Evolutionary conservation across 2,113 vertebrate genomes (phyloP).

Genomic region (Pyxicephalus adspersus): DNA sequence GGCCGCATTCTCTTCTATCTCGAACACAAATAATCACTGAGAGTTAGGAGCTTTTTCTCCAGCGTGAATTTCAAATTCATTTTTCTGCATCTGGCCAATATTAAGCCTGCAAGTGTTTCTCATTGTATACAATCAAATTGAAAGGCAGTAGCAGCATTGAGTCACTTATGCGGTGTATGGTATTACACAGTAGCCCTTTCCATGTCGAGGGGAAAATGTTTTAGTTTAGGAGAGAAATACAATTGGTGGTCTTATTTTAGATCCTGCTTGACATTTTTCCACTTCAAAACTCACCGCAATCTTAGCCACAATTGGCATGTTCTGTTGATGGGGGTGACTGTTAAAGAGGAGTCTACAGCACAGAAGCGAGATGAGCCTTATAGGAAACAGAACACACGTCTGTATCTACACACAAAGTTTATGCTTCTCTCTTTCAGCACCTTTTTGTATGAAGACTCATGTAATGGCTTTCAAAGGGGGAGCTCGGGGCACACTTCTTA

Average conservation of each 20-base stretch:
- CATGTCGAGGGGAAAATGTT: constrained; percentile 41
- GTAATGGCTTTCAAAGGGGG: no score
- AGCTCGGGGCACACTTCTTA: no score
- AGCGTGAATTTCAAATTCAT: constrained; percentile 9
- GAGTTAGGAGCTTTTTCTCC: neutral
- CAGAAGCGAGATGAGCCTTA: constrained; percentile 23
- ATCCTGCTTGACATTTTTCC: constrained; percentile 52
- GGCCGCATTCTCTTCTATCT: constrained; percentile 26
- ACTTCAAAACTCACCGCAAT: constrained; percentile 56
- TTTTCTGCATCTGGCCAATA: constrained; percentile 47
- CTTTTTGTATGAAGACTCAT: no score
- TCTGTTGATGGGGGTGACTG: constrained; percentile 34
- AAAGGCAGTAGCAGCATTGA: constrained; percentile 36
- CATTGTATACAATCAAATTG: constrained; percentile 51
- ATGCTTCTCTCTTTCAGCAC: no score
- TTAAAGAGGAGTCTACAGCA: neutral
- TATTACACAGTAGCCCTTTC: constrained; percentile 51
- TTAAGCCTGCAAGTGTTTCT: constrained; percentile 47
- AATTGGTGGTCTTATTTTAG: constrained; percentile 53
- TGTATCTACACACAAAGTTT: no score
- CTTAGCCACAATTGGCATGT: constrained; percentile 47
- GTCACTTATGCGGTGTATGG: constrained; percentile 51
- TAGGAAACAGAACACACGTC: constrained; percentile 1
- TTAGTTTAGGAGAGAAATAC: constrained; percentile 49
- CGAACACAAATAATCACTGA: constrained; percentile 33